phyloP scores from a whole-genome alignment of 2,113 vertebrate species.

The Pituophis catenifer region DNA sequence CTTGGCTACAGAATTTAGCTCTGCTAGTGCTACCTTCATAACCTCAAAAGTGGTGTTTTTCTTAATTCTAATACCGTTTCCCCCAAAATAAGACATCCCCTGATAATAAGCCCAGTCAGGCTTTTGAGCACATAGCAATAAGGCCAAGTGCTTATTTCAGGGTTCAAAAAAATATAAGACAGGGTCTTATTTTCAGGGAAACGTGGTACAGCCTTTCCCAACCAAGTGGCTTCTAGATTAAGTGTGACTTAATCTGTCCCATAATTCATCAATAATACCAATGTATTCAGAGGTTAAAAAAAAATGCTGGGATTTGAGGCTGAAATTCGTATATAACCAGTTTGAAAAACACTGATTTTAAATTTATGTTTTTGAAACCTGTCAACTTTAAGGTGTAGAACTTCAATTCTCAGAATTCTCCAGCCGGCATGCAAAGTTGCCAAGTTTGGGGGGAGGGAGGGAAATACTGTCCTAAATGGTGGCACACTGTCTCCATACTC shows the following conservation, averaged over 20 bases:
- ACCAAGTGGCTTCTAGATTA: neutral
- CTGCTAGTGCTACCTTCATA: neutral
- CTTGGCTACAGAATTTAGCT: neutral
- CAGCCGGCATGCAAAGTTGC: neutral
- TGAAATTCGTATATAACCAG: neutral
- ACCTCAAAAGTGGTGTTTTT: neutral
- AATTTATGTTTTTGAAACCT: neutral
- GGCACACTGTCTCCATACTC: neutral
- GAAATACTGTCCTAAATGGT: neutral
- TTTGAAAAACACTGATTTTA: neutral
- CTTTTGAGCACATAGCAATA: too few relatives aligned
- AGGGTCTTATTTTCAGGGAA: too few relatives aligned
- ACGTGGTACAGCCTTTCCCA: neutral
- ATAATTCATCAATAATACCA: neutral
- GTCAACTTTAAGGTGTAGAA: neutral
- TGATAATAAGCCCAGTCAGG: too few relatives aligned
- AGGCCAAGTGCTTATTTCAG: too few relatives aligned
- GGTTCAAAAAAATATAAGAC: too few relatives aligned
- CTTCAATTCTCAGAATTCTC: neutral
- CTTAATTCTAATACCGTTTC: neutral
- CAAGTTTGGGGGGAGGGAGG: too few relatives aligned
- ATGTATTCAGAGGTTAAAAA: neutral
- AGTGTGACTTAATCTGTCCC: neutral
- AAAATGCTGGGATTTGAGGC: neutral
- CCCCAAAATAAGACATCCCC: too few relatives aligned